A percentile compares a stretch with the other conserved stretches of the same genome.
Conservation (phyloP, 2,797 vertebrate species). For the Melanogrammus aeglefinus region DNA sequence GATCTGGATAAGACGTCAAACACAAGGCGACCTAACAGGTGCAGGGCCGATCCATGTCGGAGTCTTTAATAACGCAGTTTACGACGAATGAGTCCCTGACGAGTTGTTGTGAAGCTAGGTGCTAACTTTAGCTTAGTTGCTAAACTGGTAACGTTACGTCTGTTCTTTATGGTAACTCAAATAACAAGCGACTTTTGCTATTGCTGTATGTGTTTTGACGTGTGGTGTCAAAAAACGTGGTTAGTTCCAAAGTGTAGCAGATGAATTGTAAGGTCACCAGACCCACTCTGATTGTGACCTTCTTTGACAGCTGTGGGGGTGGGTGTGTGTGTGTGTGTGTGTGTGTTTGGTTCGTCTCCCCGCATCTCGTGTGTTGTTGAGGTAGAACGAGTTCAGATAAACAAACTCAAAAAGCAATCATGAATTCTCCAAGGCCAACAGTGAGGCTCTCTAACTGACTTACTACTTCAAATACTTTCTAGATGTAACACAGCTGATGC, state of each 20-base stretch:
- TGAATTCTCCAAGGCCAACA: background rate
- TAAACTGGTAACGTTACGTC: background rate
- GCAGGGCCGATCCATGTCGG: background rate
- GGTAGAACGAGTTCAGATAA: background rate
- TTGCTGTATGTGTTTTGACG: background rate
- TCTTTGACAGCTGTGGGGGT: conserved; percentile 25
- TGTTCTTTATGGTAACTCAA: background rate
- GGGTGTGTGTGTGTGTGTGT: background rate
- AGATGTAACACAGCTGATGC: background rate
- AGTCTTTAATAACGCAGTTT: background rate
- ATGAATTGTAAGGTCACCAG: background rate
- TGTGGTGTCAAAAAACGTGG: background rate
- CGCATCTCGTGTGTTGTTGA: conserved; percentile 11
- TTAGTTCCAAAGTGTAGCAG: background rate
- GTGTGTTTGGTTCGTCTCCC: background rate
- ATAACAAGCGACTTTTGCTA: background rate
- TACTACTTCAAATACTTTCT: background rate
- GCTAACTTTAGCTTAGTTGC: conserved; percentile 3
- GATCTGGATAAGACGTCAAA: background rate
- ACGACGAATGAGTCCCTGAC: background rate
- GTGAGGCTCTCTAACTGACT: background rate
- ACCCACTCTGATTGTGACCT: conserved; percentile 38
- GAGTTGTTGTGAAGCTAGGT: background rate
- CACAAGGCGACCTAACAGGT: background rate
- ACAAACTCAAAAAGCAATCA: background rate